Conservation (phyloP, 2,888 invertebrate genomes). For the Crocallis elinguaria region DNA sequence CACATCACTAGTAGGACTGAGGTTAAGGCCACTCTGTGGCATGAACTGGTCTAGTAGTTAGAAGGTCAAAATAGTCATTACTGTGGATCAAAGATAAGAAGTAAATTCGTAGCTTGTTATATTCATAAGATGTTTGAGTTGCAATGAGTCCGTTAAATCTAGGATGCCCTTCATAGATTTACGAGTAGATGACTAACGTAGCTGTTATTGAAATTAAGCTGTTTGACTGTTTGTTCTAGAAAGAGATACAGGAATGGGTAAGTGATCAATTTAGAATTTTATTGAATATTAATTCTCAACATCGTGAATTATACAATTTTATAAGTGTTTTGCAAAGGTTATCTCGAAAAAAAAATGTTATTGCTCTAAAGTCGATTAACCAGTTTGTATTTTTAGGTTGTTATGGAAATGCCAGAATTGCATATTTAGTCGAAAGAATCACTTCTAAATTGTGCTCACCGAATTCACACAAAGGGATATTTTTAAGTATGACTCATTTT, state of each 20-base stretch:
- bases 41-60: constrained; percentile 1
- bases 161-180: constrained; percentile 3
- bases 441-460: neutral
- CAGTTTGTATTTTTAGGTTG: neutral
- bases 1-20: constrained; percentile 2
- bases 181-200: no score
- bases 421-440: neutral
- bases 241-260: no score
- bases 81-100: constrained; percentile 20
- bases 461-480: constrained; percentile 14
- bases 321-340: constrained; percentile 1
- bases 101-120: constrained; percentile 10
- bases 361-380: neutral
- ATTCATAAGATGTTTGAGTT: constrained; percentile 5
- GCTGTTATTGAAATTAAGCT: no score
- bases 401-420: neutral
- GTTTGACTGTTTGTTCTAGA: no score
- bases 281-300: no score
- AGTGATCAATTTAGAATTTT: no score
- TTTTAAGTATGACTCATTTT: constrained; percentile 17
- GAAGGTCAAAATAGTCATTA: constrained; percentile 22
- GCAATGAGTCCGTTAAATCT: constrained; percentile 7
- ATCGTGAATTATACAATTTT: neutral
- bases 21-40: constrained; percentile 12
- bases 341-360: neutral